Evolutionary conservation across 2,797 vertebrate genomes (phyloP), one percentile per base, ranked within the genome.

Genomic region (Moxostoma hubbsi): DNA sequence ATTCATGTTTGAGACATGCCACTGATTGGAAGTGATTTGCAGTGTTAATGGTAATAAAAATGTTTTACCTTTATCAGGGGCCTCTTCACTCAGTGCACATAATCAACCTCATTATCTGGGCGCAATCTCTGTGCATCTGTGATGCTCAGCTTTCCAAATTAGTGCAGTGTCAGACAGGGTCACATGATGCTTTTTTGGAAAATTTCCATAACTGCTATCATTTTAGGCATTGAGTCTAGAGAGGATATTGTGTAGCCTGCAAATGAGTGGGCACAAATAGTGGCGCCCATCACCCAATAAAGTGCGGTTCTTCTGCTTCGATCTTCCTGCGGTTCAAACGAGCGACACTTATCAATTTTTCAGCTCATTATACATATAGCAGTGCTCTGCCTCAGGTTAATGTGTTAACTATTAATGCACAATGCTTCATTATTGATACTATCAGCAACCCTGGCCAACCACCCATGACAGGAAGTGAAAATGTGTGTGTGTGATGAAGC

Each of bases 391-490:
- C 87, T 91, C 88, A 71, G 81, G 89, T 86, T 49, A 78, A 36
- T 66, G 77, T 86, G 87, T 94, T 90, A 91, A 92, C 90, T 91
- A 93, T 94, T 93, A 89, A 93, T 90, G 88, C 69, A 63, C 84
- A 81, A 83, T 85, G 62, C 84, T 90, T 87, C 87, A 87, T 78
- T 92, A 92, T 91, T 92, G 89, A 91, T 91, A 87, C 87, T 89
- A 90, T 92, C 90, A 89, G 83, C 83, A 80, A 80, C 53, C 61
- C 55, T 83, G 87, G 88, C 81, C 69, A 85, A 85, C 79, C 88
- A 88, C 88, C 89, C 90, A 87, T 88, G 84, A 73, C 85, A 85
- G 82, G 68, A 10, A 24, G 24, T 36, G 59, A 10, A 18, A 66
- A 46, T 61, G 12, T 51, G 11, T 65, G 75, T 47, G 47, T 24